These are phyloP conservation scores for Pedionomus torquatus DNA, from an alignment of 2,113 vertebrate species.

Conservation along the genomic window DNA sequence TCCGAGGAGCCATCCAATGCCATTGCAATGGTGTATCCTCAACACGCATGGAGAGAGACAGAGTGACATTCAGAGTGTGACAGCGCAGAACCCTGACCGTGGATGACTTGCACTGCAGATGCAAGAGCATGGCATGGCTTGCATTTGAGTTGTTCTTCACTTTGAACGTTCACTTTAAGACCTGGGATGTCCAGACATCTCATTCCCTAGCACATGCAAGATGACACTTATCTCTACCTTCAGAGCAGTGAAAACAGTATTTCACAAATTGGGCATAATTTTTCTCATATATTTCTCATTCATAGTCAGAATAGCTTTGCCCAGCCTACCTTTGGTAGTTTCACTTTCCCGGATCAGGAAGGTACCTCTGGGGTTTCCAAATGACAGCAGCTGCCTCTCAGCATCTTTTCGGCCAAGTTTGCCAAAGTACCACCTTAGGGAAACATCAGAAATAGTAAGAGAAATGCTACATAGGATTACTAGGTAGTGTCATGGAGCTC, in stretches of 20 bases:
- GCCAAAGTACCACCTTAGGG: slow-evolving; percentile 93
- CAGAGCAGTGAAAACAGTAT: not conserved
- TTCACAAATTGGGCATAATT: not conserved
- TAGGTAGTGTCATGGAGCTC: not conserved
- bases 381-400: slow-evolving; percentile 92
- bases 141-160: not conserved
- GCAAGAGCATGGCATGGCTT: not conserved
- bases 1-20: not conserved
- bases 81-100: not conserved
- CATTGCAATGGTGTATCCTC: not conserved
- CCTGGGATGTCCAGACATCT: not conserved
- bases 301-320: not conserved
- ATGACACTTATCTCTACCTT: not conserved
- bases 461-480: not conserved
- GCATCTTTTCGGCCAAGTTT: slow-evolving; percentile 98
- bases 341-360: slow-evolving; percentile 97
- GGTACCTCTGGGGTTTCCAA: slow-evolving; percentile 92
- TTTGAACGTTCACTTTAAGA: not conserved
- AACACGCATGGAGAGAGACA: rapidly evolving
- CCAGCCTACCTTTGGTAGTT: slow-evolving; percentile 92
- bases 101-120: not conserved
- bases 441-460: slow-evolving; percentile 3
- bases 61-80: not conserved
- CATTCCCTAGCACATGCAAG: not conserved
- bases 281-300: not conserved